Conservation (phyloP, 2,888 invertebrate genomes). For the Drosophila setosimentum region DNA sequence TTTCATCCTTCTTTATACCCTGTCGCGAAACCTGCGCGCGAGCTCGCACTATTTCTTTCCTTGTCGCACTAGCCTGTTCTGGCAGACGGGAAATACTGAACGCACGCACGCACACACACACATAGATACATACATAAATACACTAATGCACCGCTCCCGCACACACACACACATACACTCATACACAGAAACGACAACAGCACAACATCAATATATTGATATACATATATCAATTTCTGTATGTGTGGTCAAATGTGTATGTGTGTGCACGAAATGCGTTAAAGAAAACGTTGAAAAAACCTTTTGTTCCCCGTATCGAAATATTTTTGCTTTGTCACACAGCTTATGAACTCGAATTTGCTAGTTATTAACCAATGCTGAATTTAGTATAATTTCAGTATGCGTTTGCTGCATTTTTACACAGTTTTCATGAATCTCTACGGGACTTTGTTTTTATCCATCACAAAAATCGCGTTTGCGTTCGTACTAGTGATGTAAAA, state of each 20-base stretch:
- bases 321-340: slow-evolving; percentile 51
- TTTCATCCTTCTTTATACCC: slow-evolving; percentile 70
- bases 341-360: slow-evolving; percentile 61
- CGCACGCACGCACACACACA: slow-evolving; percentile 33
- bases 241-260: slow-evolving; percentile 59
- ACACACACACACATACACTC: slow-evolving; percentile 35
- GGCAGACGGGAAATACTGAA: slow-evolving; percentile 59
- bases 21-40: slow-evolving; percentile 73
- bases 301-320: slow-evolving; percentile 62
- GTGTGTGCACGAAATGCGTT: slow-evolving; percentile 75
- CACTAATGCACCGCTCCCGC: slow-evolving; percentile 65
- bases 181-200: slow-evolving; percentile 60
- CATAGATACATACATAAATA: slow-evolving; percentile 41
- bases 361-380: slow-evolving; percentile 54
- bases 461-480: slow-evolving; percentile 68
- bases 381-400: slow-evolving; percentile 54
- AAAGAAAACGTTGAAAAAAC: slow-evolving; percentile 74
- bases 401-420: slow-evolving; percentile 63
- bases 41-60: slow-evolving; percentile 57
- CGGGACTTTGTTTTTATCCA: slow-evolving; percentile 79
- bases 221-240: slow-evolving; percentile 74
- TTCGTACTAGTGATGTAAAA: slow-evolving; percentile 59
- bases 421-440: slow-evolving; percentile 59
- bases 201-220: slow-evolving; percentile 78
- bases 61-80: slow-evolving; percentile 46